phyloP scores from a whole-genome alignment of 2,888 invertebrate genomes.

The Stenoptilia bipunctidactyla region DNA sequence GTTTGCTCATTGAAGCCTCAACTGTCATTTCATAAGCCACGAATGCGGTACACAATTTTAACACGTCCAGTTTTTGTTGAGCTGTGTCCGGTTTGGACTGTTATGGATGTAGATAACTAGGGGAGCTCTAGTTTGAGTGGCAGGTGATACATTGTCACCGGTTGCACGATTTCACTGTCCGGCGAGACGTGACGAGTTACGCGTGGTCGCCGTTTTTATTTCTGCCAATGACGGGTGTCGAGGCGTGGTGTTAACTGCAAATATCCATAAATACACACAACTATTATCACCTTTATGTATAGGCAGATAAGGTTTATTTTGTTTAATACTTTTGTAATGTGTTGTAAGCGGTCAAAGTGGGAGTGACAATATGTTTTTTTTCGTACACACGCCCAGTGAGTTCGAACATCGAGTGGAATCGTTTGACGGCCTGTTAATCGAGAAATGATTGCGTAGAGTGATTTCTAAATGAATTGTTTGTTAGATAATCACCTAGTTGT shows the following conservation, averaged over 20 bases:
- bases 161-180: slow-evolving; percentile 66
- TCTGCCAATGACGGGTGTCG: slow-evolving; percentile 70
- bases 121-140: slow-evolving; percentile 31
- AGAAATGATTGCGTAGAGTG: slow-evolving; percentile 12
- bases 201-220: slow-evolving; percentile 69
- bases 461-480: not conserved
- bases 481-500: too few species aligned
- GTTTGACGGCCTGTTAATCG: slow-evolving; percentile 14
- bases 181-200: slow-evolving; percentile 66
- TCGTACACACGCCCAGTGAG: slow-evolving; percentile 57
- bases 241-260: slow-evolving; percentile 61
- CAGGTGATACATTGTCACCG: slow-evolving; percentile 62
- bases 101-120: slow-evolving; percentile 14
- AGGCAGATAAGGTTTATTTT: slow-evolving; percentile 28
- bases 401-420: slow-evolving; percentile 23
- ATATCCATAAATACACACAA: slow-evolving; percentile 28
- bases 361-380: slow-evolving; percentile 64
- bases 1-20: slow-evolving; percentile 62
- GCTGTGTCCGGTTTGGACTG: slow-evolving; percentile 20
- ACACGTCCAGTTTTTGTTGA: slow-evolving; percentile 34
- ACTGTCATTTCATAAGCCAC: slow-evolving; percentile 65
- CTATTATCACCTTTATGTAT: slow-evolving; percentile 28
- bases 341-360: slow-evolving; percentile 53
- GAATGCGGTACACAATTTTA: slow-evolving; percentile 33
- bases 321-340: slow-evolving; percentile 20